A percentile compares a stretch with the other conserved stretches of the same genome.
Conservation (phyloP, 2,113 vertebrate genomes). For the Dipodomys stephensi region DNA sequence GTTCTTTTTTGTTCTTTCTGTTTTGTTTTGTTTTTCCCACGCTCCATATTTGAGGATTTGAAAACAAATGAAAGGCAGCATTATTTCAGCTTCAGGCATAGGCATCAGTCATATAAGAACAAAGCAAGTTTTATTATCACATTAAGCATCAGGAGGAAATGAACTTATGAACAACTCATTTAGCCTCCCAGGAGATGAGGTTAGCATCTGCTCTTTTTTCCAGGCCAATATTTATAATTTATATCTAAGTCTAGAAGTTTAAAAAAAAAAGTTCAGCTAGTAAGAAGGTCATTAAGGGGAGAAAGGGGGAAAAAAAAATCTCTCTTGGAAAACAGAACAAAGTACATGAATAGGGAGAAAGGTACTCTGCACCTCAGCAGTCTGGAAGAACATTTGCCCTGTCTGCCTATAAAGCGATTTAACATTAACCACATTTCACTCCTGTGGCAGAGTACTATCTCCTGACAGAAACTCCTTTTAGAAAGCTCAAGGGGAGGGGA, state of each 20-base stretch:
- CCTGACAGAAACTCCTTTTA: constrained; percentile 30
- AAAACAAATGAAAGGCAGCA: constrained; percentile 72
- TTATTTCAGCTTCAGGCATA: constrained; percentile 65
- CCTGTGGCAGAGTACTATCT: background rate
- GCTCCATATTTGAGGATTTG: constrained; percentile 41
- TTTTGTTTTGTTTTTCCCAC: constrained; percentile 11
- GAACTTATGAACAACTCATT: constrained; percentile 40
- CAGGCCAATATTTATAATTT: constrained; percentile 24
- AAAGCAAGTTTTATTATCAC: constrained; percentile 72
- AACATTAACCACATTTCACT: constrained; percentile 68
- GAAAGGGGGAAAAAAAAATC: background rate
- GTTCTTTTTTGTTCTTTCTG: too few species aligned
- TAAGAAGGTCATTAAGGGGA: background rate
- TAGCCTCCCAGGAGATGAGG: background rate
- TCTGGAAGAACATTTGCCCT: constrained; percentile 10
- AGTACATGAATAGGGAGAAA: constrained; percentile 56
- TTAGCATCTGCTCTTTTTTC: constrained; percentile 26
- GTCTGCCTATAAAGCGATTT: constrained; percentile 63
- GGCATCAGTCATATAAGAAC: constrained; percentile 58
- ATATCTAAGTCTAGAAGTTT: background rate
- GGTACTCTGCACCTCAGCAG: background rate
- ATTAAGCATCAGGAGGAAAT: constrained; percentile 57
- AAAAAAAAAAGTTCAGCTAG: background rate
- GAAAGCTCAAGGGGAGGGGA: background rate
- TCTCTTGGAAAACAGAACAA: constrained; percentile 37